Evolutionary conservation across 2,113 vertebrate species (phyloP), one percentile per base, ranked within the genome.

Genomic region (western clawed frog (Xenopus tropicalis)): DNA sequence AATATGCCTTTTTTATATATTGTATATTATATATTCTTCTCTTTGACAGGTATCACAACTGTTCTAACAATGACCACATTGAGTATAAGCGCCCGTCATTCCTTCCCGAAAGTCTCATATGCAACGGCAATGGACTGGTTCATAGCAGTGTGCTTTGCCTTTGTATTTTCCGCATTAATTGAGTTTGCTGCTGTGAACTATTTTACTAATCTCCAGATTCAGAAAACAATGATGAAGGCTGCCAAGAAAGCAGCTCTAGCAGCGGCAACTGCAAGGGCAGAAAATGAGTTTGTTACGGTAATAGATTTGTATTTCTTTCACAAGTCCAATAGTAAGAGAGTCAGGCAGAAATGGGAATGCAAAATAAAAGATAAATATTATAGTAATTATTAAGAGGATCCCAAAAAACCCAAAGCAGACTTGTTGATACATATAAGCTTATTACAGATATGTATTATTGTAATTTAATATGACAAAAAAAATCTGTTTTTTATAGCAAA

Each of bases 71-170:
- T 99, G 97, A 99, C 97, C 1, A 99, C 97, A 0, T 86, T 98
- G 71, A 98, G 96, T 74, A 99, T 99, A 91, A 98, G 97, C n/a
- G 97, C 97, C 7, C 91, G 97, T 69, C 96, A 98, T 83, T 98
- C 97, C 22, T 87, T 99, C 75, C 97, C 97, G 58, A 99, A 99
- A 89, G 97, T 99, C 67, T 99, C 97, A 12, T 98, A 99, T 11
- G 97, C 97, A 74, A 99, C 97, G 0, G 97, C 97, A 48, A 99
- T 99, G 97, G 97, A 99, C 86, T 99, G 97, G 96, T 99, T 99
- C 85, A 99, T 99, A 77, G 97, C 97, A 0, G 97, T 99, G 78
- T 98, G 97, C 84, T 99, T 99, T 77, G 95, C 97, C 82, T 99
- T 99, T 66, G 97, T 99, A 76, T 99, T 99, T 89, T 98, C 97